Conservation (phyloP, 2,797 vertebrate species). For the Octomys mimax region DNA sequence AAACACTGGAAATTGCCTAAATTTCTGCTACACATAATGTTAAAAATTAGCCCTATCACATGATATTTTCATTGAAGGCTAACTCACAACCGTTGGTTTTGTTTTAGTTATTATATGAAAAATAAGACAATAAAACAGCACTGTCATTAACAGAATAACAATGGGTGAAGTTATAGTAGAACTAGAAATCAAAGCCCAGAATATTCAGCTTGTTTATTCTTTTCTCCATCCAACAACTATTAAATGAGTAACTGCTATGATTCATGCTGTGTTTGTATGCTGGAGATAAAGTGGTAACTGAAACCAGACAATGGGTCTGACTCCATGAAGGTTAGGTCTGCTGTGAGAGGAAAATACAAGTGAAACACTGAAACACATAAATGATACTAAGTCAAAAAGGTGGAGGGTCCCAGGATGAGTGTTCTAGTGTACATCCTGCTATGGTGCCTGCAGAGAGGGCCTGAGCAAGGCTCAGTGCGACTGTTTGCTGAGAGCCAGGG, state of each 20-base stretch:
- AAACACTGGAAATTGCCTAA: conserved; percentile 40
- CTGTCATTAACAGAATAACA: not conserved
- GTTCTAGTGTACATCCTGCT: not conserved
- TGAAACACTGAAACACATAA: not conserved
- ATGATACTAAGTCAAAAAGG: not conserved
- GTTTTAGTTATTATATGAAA: conserved; percentile 19
- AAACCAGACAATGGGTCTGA: not conserved
- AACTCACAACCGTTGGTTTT: not conserved
- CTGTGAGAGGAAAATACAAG: not conserved
- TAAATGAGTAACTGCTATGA: not conserved
- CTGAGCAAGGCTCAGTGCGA: too few species aligned
- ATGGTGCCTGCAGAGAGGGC: not conserved
- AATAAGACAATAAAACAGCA: not conserved
- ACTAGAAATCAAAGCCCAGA: not conserved
- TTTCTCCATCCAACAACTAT: not conserved
- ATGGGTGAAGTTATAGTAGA: not conserved
- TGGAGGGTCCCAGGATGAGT: not conserved
- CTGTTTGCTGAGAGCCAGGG: not conserved
- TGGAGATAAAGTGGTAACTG: not conserved
- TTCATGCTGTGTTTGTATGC: not conserved
- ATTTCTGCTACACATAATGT: not conserved
- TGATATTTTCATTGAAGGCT: not conserved
- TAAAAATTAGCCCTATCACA: not conserved
- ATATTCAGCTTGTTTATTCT: not conserved
- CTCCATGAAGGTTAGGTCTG: not conserved